Base-by-base conservation (phyloP, 2,888 invertebrate species). In the Drosophila hamatofila region DNA sequence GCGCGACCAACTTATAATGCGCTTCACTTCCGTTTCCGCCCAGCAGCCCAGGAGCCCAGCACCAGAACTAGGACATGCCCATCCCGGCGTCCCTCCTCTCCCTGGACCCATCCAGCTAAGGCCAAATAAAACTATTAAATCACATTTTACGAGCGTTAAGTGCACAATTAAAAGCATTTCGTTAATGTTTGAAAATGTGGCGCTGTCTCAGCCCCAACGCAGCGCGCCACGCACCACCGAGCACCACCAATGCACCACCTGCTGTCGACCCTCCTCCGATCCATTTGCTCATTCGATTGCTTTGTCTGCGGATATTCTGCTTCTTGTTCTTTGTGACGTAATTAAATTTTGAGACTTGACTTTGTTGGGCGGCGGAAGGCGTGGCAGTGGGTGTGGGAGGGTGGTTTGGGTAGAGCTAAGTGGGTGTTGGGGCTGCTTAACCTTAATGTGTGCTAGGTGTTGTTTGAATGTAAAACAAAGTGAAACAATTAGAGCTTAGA, bases 71-170 rank as follows among this genome's bases (percentile, higher is more conserved):
- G 71, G 52, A 54, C 70, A 75, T 16, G 5, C 37, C 27, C 54
- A n/a, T 1, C n/a, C 52, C 23, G n/a, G 1, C 52, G 2, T 3
- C 39, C 25, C 23, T n/a, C 25, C 12, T 21, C n/a, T 25, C 51
- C 14, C 2, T 21, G 37, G 44, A n/a, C 35, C 25, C 42, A 25
- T 57, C 44, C 35, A 42, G 56, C 42, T 23, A 25, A n/a, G n/a
- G 25, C 44, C 57, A 11, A 46, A 23, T 70, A 74, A 70, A 83
- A 86, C 84, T 82, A 87, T 87, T 86, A 86, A 86, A 86, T 86
- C 87, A 87, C 84, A 87, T 85, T 86, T 86, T 86, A 85, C 87
- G 85, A 85, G 87, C 87, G 80, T 83, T 86, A 85, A 87, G 87
- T 87, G 85, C 87, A 87, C 85, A 85, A 87, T 87, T 87, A 87